Percentiles rank a stretch among this genome's conserved stretches.
These are phyloP conservation scores for Melipona quadrifasciata DNA, from an alignment of 1,140 invertebrate genomes.

Conservation along the genomic window DNA sequence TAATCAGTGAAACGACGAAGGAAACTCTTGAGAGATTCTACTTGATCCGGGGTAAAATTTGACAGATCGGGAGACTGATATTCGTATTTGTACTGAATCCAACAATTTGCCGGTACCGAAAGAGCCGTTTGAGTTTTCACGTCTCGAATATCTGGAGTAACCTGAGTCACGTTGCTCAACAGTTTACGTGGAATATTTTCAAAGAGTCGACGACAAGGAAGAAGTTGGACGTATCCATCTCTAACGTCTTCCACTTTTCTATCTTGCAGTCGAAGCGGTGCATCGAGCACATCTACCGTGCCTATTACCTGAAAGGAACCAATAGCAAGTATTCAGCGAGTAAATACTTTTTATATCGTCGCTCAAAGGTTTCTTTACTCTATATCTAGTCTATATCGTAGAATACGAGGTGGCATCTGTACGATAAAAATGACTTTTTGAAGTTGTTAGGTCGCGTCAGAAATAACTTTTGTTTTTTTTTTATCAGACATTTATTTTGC, in stretches of 20 bases:
- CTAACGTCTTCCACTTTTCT: slow-evolving; percentile 83
- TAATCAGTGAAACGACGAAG: slow-evolving; percentile 66
- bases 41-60: slow-evolving; percentile 80
- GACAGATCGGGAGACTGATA: slow-evolving; percentile 70
- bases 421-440: no score
- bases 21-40: slow-evolving; percentile 72
- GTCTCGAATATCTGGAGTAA: slow-evolving; percentile 79
- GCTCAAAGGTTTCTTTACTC: neutral
- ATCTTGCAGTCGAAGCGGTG: slow-evolving; percentile 53
- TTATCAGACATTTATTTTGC: no score
- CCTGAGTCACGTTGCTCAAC: slow-evolving; percentile 60
- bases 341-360: neutral
- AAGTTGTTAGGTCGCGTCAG: no score
- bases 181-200: slow-evolving; percentile 81
- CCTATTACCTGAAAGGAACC: slow-evolving; percentile 58
- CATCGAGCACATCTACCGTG: slow-evolving; percentile 63
- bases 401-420: no score
- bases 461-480: no score
- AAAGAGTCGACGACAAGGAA: slow-evolving; percentile 82
- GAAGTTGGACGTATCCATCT: slow-evolving; percentile 86
- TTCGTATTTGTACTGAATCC: slow-evolving; percentile 84
- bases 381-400: no score
- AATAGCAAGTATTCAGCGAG: neutral
- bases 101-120: slow-evolving; percentile 85
- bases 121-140: slow-evolving; percentile 85